These are phyloP conservation scores for Lysandra bellargus DNA, from an alignment of 2,888 invertebrate genomes.

Conservation along the genomic window DNA sequence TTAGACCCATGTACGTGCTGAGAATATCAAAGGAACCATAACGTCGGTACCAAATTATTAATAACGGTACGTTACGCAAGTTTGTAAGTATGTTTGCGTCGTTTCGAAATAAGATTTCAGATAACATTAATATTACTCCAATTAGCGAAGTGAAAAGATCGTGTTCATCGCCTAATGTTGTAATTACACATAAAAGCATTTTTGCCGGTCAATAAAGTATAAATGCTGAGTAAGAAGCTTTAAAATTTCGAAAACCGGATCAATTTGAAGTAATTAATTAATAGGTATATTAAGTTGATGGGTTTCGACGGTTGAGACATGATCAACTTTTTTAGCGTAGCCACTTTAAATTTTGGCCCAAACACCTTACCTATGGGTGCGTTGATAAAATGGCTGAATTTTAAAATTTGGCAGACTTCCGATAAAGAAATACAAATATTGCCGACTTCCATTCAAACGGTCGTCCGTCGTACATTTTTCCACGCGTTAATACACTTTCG, in stretches of 20 bases:
- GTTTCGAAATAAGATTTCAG: neutral
- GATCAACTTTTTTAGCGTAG: too few relatives aligned
- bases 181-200: neutral
- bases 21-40: neutral
- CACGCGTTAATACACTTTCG: too few relatives aligned
- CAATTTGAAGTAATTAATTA: neutral
- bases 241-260: neutral
- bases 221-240: neutral
- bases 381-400: too few relatives aligned
- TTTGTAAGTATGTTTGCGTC: neutral
- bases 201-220: neutral
- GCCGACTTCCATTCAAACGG: too few relatives aligned
- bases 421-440: too few relatives aligned
- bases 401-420: too few relatives aligned
- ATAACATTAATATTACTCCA: conserved; percentile 4
- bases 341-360: too few relatives aligned
- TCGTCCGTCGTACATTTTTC: too few relatives aligned
- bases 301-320: neutral
- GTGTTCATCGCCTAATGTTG: neutral
- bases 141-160: conserved; percentile 17
- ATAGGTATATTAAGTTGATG: neutral
- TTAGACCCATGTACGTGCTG: neutral
- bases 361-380: too few relatives aligned
- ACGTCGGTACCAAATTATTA: neutral
- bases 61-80: conserved; percentile 16